A percentile compares a stretch with the other conserved stretches of the same genome.
phyloP scores from a whole-genome alignment of 1,140 invertebrate species.

The Drosophila paulistorum region DNA sequence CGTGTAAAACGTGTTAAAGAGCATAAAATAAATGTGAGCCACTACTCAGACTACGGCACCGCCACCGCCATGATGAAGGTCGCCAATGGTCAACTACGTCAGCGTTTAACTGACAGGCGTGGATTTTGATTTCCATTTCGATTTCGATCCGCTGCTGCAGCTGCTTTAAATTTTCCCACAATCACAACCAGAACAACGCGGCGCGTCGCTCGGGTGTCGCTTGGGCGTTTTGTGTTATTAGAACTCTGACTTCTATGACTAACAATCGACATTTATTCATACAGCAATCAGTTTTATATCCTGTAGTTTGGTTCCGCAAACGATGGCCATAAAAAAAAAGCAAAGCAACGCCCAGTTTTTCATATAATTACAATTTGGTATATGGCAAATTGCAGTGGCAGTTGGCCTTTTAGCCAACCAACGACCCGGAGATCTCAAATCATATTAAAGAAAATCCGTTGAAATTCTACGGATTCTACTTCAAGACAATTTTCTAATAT shows the following conservation, averaged over 20 bases:
- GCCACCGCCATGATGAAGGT: slow-evolving; percentile 38
- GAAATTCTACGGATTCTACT: neutral
- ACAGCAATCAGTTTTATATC: slow-evolving; percentile 55
- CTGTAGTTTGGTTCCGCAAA: slow-evolving; percentile 61
- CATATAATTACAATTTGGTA: too few relatives aligned
- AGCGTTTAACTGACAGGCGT: slow-evolving; percentile 45
- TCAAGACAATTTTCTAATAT: too few relatives aligned
- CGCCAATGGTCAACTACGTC: slow-evolving; percentile 47
- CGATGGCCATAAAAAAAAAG: slow-evolving; percentile 27
- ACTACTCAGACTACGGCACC: slow-evolving; percentile 5
- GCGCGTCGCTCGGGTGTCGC: neutral
- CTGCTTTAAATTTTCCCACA: slow-evolving; percentile 48
- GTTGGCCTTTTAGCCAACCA: slow-evolving; percentile 52
- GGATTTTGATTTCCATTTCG: slow-evolving; percentile 22
- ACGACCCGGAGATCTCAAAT: slow-evolving; percentile 26
- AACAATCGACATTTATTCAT: slow-evolving; percentile 41
- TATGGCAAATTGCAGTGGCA: slow-evolving; percentile 68
- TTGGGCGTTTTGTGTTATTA: slow-evolving; percentile 34
- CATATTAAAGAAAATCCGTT: neutral
- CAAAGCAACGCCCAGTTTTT: slow-evolving; percentile 24
- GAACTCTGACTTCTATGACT: slow-evolving; percentile 49
- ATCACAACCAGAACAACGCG: slow-evolving; percentile 16
- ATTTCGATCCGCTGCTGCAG: slow-evolving; percentile 16
- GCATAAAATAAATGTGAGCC: slow-evolving; percentile 57
- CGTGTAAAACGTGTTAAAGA: slow-evolving; percentile 63